phyloP scores from a whole-genome alignment of 2,888 invertebrate species.

The Linhomoeus sp. region DNA sequence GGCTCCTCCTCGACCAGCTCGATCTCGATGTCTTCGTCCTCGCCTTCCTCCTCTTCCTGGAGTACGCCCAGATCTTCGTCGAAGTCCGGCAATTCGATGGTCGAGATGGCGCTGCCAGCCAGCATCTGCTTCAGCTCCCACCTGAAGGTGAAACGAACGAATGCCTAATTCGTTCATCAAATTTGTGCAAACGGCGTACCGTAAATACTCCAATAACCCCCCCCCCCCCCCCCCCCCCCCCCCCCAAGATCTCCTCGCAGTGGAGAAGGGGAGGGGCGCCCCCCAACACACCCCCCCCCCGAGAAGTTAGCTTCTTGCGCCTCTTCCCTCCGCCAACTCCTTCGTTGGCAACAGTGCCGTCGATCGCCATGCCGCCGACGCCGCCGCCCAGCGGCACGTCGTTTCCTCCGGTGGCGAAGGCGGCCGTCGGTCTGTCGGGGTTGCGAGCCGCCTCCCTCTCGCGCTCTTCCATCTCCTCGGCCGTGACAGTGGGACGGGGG shows the following conservation, averaged over 20 bases:
- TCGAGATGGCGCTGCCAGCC: constrained; percentile 47
- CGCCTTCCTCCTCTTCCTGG: constrained; percentile 26
- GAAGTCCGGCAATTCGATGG: constrained; percentile 84
- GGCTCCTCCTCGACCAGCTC: constrained; percentile 97
- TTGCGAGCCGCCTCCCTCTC: constrained; percentile 41
- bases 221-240: no score
- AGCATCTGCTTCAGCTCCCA: constrained; percentile 41
- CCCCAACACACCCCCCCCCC: no score
- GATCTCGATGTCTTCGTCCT: constrained; percentile 92
- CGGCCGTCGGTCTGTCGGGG: constrained; percentile 61
- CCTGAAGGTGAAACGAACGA: no score
- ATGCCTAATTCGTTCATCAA: no score
- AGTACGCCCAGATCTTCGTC: constrained; percentile 83
- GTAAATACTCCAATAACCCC: no score
- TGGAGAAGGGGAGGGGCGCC: no score
- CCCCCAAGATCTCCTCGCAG: no score
- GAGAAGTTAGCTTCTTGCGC: constrained; percentile 62
- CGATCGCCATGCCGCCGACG: background rate
- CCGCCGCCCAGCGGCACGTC: background rate
- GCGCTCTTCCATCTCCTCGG: background rate
- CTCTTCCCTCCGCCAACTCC: constrained; percentile 4
- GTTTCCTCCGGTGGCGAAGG: no score
- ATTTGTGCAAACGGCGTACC: no score
- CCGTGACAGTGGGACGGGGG: constrained; percentile 35
- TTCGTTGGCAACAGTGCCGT: background rate